Evolutionary conservation across 1,140 invertebrate species (phyloP), one percentile per base, ranked within the genome.

Genomic region (Aleiodes sp.): DNA sequence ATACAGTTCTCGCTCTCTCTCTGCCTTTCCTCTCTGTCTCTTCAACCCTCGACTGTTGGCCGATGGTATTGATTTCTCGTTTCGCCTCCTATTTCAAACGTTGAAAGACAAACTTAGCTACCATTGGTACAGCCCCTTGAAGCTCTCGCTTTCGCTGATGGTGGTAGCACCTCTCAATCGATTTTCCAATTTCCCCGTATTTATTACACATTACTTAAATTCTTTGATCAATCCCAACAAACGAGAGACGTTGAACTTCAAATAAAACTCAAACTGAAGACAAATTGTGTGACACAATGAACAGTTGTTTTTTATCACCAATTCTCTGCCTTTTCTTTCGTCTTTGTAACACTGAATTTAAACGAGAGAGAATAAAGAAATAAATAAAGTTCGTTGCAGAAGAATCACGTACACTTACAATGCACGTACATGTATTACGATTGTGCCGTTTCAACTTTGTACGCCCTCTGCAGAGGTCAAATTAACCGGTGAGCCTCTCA

Each of bases 21-120:
- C 46, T 33, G 7, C 16, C 59, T 37, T 39, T 43, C 16, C 31
- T 46, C 33, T 39, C 57, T 41, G 46, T 57, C 59, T 31, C 41
- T 19, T 46, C 12, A 16, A 46, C 41, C 16, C 41, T 19, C 16
- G 41, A 46, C 41, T 46, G 41, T 46, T 46, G 41, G 41, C 41
- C 41, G 41, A 46, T 46, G 41, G 41, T 46, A 46, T 46, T 46
- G 41, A 46, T 46, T 19, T 46, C 41, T 46, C 41, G 41, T 46
- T 46, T 46, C 41, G 14, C 41, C 41, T 19, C 68, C 67, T 16
- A 64, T 70, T 46, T 56, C 63, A 62, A 41, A 70, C 52, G 31
- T 70, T 26, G 63, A 62, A 65, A 65, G 52, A 66, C 63, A 66
- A 65, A 66, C 52, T 46, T 52, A n/a, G n/a, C n/a, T n/a, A 56